Evolutionary conservation across 2,888 invertebrate genomes (phyloP), one percentile per base, ranked within the genome.

Genomic region (Cephus pulcher): DNA sequence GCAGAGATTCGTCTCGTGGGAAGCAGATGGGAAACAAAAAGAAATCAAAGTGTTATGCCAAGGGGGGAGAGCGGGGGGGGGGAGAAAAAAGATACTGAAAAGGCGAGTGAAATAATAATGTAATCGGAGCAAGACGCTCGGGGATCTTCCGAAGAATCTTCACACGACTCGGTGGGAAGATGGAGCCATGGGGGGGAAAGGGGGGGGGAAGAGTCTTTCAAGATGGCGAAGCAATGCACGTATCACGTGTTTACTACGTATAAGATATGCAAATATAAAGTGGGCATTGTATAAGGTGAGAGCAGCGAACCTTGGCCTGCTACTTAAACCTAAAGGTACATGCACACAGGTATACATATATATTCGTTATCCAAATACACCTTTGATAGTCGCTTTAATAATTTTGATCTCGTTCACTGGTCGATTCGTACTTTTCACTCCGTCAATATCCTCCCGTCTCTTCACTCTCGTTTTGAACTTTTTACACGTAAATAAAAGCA

Each of bases 281-380:
- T 34, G 35, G 35, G 74, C 74, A 74, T 74, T 34, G 74, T 74
- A 11, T 34, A 34, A 33, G 71, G 71, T 2, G 71, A 70, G 71
- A 70, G 71, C 33, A 33, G 71, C 71, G 71, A 70, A 70, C 71
- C 71, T 70, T 70, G 71, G 71, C 71, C 71, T 33, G 71, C 32
- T 70, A 70, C 71, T 70, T 33, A 33, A 30, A 33, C 32, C 33
- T 70, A 70, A 70, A 33, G 71, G 71, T 70, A 6, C 71, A 30
- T 33, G 2, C 71, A 70, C 71, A 70, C 30, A 9, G 23, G 30
- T 11, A 40, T 1, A 1, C 1, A 4, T 1, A 1, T 4, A 4
- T 6, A 40, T 12, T 15, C 40, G 40, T 40, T 40, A 23, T 40
- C 6, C 15, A 6, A 40, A 40, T 12, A 35, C 15, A 23, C 1